Conservation (phyloP, 2,888 invertebrate species). For the Sesamia inferens region DNA sequence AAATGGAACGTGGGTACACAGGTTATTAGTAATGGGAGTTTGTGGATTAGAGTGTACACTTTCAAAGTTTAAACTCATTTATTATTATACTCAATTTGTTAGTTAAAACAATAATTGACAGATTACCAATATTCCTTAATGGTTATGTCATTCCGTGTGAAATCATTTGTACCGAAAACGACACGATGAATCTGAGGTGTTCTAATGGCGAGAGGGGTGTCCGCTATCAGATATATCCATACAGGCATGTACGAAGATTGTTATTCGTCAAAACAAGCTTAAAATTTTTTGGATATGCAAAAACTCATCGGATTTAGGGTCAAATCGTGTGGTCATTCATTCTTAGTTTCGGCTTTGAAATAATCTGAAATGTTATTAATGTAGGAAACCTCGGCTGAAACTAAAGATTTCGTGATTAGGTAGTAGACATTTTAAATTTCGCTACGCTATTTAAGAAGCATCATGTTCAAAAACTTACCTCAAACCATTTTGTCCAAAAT, state of each 20-base stretch:
- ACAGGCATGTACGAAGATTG: too few relatives aligned
- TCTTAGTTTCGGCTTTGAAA: too few relatives aligned
- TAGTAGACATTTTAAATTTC: neutral
- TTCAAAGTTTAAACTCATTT: slow-evolving; percentile 17
- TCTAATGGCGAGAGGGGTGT: too few relatives aligned
- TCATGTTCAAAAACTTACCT: neutral
- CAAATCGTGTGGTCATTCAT: too few relatives aligned
- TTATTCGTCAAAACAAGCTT: too few relatives aligned
- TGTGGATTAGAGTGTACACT: slow-evolving; percentile 20
- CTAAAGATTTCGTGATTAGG: too few relatives aligned
- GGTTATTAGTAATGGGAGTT: neutral
- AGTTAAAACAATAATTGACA: neutral
- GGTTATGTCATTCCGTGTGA: slow-evolving; percentile 14
- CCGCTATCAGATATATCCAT: too few relatives aligned
- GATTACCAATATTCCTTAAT: slow-evolving; percentile 13
- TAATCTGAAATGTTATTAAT: too few relatives aligned
- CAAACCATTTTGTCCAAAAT: neutral
- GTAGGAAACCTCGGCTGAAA: too few relatives aligned
- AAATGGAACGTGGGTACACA: slow-evolving; percentile 28
- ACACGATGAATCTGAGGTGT: neutral
- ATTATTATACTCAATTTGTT: slow-evolving; percentile 19
- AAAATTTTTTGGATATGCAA: too few relatives aligned
- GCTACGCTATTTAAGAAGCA: too few relatives aligned
- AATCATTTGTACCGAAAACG: slow-evolving; percentile 1
- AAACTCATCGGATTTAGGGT: too few relatives aligned